phyloP scores from a whole-genome alignment of 1,140 invertebrate species.

The Drosophila lini region DNA sequence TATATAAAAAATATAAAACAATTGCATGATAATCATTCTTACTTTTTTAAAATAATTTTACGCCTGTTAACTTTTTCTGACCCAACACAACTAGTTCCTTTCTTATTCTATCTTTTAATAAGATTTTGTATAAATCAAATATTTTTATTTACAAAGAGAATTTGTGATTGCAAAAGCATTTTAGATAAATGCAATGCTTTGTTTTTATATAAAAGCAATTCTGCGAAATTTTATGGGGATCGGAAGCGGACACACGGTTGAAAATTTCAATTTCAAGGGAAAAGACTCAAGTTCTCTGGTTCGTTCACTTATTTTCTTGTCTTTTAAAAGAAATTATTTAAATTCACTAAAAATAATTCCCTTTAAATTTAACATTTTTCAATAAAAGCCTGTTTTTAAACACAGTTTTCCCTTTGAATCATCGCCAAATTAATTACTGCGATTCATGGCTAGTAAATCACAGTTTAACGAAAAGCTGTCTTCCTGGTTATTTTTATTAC shows the following conservation, averaged over 20 bases:
- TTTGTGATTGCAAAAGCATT: neutral
- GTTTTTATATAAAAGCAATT: neutral
- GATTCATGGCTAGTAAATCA: conserved; percentile 40
- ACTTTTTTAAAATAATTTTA: neutral
- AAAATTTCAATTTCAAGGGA: conserved; percentile 3
- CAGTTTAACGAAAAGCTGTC: conserved; percentile 19
- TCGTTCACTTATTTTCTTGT: neutral
- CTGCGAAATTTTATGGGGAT: conserved; percentile 1
- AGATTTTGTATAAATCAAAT: neutral
- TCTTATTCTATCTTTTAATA: neutral
- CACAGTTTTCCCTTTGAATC: conserved; percentile 14
- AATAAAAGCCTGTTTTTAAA: neutral
- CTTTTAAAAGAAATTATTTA: neutral
- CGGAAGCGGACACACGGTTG: conserved; percentile 15
- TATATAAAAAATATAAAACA: too few relatives aligned
- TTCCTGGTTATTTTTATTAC: conserved; percentile 11
- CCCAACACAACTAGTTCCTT: neutral
- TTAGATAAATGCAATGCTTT: conserved; percentile 3
- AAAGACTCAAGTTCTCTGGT: conserved; percentile 5
- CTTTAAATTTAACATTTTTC: neutral
- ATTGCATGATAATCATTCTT: too few relatives aligned
- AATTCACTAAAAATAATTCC: neutral
- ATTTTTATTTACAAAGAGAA: neutral
- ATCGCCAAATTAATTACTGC: neutral
- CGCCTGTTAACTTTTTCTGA: neutral